Conservation (phyloP, 2,888 invertebrate genomes). For the Ornithoptera alexandrae region DNA sequence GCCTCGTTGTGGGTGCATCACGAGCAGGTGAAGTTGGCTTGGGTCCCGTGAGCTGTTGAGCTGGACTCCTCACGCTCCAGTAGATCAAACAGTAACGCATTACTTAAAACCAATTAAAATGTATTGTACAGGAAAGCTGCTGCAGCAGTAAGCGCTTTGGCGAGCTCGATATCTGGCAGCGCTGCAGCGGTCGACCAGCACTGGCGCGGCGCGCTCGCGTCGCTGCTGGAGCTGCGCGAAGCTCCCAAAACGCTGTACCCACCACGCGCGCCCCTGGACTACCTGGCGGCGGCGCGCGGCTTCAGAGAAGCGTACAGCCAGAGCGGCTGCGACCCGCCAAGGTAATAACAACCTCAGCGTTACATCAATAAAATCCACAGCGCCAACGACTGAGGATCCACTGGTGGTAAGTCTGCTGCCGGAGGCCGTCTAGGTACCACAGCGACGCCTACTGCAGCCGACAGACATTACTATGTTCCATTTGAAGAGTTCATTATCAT, state of each 20-base stretch:
- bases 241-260: constrained; percentile 78
- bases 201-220: constrained; percentile 80
- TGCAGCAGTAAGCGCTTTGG: constrained; percentile 49
- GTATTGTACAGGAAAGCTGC: constrained; percentile 55
- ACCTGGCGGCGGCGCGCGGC: constrained; percentile 81
- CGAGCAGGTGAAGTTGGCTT: too few species aligned
- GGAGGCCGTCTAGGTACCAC: too few species aligned
- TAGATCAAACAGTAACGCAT: too few species aligned
- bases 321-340: constrained; percentile 84
- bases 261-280: constrained; percentile 83
- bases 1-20: too few species aligned
- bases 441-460: too few species aligned
- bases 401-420: too few species aligned
- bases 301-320: constrained; percentile 84
- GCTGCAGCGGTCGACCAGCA: constrained; percentile 43
- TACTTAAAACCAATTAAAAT: background rate
- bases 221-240: constrained; percentile 81
- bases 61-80: too few species aligned
- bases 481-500: too few species aligned
- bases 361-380: background rate
- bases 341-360: constrained; percentile 49
- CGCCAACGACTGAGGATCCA: too few species aligned
- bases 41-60: too few species aligned
- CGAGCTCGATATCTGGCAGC: constrained; percentile 42
- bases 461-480: too few species aligned